Conservation (phyloP, 2,888 invertebrate species). For the Eulithis testata region DNA sequence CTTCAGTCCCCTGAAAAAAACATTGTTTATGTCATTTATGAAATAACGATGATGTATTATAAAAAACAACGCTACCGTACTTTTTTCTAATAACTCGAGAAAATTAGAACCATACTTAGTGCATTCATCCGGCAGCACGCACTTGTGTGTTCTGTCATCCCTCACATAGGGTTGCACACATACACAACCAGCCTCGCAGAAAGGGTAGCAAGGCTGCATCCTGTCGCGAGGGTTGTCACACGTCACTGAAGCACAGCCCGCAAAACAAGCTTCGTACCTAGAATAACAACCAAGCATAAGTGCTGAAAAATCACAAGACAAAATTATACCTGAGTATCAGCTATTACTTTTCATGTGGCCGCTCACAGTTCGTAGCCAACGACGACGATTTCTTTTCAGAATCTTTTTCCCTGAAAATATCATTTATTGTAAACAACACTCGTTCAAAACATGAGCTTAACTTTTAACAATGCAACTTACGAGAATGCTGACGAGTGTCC, state of each 20-base stretch:
- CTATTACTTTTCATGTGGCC: constrained; percentile 63
- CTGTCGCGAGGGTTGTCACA: constrained; percentile 79
- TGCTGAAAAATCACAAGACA: background rate
- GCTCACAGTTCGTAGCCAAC: constrained; percentile 66
- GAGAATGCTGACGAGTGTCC: constrained; percentile 47
- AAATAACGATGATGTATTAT: no score
- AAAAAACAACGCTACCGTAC: no score
- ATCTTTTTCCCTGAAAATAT: constrained; percentile 64
- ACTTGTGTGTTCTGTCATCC: constrained; percentile 80
- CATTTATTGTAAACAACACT: background rate
- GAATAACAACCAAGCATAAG: constrained; percentile 3
- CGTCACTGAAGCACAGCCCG: constrained; percentile 75
- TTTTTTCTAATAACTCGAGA: no score
- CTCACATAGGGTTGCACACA: constrained; percentile 73
- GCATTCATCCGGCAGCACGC: constrained; percentile 74
- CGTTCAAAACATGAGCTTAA: constrained; percentile 1
- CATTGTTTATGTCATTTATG: background rate
- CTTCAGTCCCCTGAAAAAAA: constrained; percentile 70
- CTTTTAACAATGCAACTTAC: constrained; percentile 45
- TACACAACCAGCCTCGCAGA: constrained; percentile 78
- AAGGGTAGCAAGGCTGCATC: constrained; percentile 77
- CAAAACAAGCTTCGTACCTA: constrained; percentile 75
- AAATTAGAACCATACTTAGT: constrained; percentile 63
- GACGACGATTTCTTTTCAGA: constrained; percentile 59
- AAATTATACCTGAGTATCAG: background rate